Base-by-base conservation (phyloP, 1,140 invertebrate species). In the Phortica variegata region DNA sequence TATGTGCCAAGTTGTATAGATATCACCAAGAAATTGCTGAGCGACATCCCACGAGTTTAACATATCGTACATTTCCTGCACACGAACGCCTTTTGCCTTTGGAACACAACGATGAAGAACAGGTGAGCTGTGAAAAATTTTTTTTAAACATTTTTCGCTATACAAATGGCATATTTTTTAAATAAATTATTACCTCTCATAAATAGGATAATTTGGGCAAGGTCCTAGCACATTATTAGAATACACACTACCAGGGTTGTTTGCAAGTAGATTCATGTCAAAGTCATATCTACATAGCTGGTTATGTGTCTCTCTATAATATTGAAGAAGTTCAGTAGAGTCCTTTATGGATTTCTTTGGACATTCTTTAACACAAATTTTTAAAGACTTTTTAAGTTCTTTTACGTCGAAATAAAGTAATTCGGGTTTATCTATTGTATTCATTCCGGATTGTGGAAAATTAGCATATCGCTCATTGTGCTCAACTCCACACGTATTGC, bases 401-500 rank as follows among this genome's bases (percentile, higher is more conserved):
- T 79, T 82, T 3, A 91, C 79, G 77, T 95, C 86, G 75, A 94
- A 83, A 72, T 90, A 95, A 57, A 95, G 89, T 18, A 96, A 77
- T 69, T 84, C 91, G 75, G 85, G 87, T 73, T 88, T 90, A 38
- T 91, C 84, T 19, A 81, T 82, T 37, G 89, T 92, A 68, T 92
- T 88, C 53, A 87, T 80, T 12, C 92, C 92, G 12, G 90, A 90
- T 26, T 90, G 77, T 5, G 86, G 82, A 58, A 89, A 81, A 58
- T 85, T 84, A 20, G 83, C 83, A 52, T 91, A 84, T 52, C 85
- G 83, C 52, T 84, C 83, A 73, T 91, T 90, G 51, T 85, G 85
- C 56, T 87, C 84, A 36, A 88, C 85, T 17, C 93, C 93, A 78
- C 94, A 97, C 21, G 90, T 93, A 76, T 97, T 96, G n/a, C 93